These are phyloP conservation scores for Rattus rattus DNA, from an alignment of 2,113 vertebrate species.

Conservation along the genomic window DNA sequence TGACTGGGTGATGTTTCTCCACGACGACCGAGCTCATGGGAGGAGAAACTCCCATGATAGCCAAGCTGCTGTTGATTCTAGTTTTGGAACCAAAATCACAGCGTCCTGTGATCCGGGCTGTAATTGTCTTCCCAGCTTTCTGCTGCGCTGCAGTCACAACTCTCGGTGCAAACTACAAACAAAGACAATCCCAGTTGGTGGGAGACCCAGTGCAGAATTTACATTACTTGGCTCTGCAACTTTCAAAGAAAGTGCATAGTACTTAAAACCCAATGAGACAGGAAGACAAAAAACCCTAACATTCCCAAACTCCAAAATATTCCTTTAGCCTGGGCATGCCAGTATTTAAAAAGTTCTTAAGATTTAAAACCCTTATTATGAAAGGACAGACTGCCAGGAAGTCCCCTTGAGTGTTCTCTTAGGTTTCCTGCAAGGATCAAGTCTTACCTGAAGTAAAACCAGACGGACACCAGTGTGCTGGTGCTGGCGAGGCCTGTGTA, in stretches of 20 bases:
- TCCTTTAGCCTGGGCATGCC: not conserved
- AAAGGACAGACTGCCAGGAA: not conserved
- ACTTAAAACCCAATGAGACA: slow-evolving; percentile 41
- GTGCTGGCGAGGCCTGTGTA: not conserved
- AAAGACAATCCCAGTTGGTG: not conserved
- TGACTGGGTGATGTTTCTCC: slow-evolving; percentile 96
- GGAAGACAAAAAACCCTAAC: not conserved
- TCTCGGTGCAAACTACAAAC: slow-evolving; percentile 87
- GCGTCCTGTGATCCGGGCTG: slow-evolving; percentile 92
- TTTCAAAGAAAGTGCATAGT: slow-evolving; percentile 14
- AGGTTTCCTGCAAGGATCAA: not conserved
- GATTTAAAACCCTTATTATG: not conserved
- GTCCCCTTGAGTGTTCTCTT: not conserved
- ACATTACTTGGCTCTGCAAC: not conserved
- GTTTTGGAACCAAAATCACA: slow-evolving; percentile 86
- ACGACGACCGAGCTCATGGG: slow-evolving; percentile 94
- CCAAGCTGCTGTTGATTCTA: slow-evolving; percentile 86
- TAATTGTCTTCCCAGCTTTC: slow-evolving; percentile 94
- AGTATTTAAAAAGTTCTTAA: not conserved
- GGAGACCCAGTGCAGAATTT: not conserved
- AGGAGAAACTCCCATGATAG: slow-evolving; percentile 93
- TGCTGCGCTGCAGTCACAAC: slow-evolving; percentile 92
- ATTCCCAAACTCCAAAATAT: not conserved
- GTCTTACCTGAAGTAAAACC: not conserved
- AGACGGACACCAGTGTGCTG: not conserved